phyloP scores from a whole-genome alignment of 2,797 vertebrate species.

The Parambassis ranga region DNA sequence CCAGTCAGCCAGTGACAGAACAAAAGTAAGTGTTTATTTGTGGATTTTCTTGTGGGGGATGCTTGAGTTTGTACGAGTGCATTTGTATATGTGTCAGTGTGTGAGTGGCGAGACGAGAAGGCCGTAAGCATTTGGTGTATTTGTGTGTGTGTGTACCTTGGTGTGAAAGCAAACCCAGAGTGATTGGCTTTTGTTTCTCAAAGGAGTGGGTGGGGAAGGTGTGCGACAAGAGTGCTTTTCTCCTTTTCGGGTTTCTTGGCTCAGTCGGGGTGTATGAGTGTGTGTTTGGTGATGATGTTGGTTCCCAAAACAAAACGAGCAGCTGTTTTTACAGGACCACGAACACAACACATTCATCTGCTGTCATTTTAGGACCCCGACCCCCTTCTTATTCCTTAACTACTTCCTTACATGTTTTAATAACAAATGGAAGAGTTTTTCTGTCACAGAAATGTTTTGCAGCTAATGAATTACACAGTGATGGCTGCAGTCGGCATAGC shows the following conservation, averaged over 20 bases:
- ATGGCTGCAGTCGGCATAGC: neutral
- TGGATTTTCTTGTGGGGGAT: slow-evolving; percentile 24
- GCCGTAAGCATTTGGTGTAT: slow-evolving; percentile 21
- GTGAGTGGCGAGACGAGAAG: slow-evolving; percentile 54
- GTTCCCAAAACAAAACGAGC: slow-evolving; percentile 64
- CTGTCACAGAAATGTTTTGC: neutral
- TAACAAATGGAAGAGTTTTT: neutral
- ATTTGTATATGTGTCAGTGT: slow-evolving; percentile 25
- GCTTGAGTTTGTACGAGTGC: slow-evolving; percentile 22
- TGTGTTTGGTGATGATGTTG: slow-evolving; percentile 40
- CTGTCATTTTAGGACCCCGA: slow-evolving; percentile 22
- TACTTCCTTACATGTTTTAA: slow-evolving; percentile 14
- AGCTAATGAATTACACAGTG: neutral
- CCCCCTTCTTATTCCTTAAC: neutral
- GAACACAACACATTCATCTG: slow-evolving; percentile 44
- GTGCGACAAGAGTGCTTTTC: slow-evolving; percentile 42
- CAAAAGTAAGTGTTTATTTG: slow-evolving; percentile 62
- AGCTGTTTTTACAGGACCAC: slow-evolving; percentile 63
- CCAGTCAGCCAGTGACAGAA: slow-evolving; percentile 36
- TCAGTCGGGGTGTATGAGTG: neutral
- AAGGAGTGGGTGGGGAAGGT: slow-evolving; percentile 65
- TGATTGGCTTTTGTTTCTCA: slow-evolving; percentile 60
- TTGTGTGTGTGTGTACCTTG: slow-evolving; percentile 27
- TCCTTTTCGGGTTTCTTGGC: slow-evolving; percentile 50
- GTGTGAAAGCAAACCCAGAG: slow-evolving; percentile 46